Evolutionary conservation across 2,797 vertebrate genomes (phyloP).

Genomic region (Notolepis coatsorum): DNA sequence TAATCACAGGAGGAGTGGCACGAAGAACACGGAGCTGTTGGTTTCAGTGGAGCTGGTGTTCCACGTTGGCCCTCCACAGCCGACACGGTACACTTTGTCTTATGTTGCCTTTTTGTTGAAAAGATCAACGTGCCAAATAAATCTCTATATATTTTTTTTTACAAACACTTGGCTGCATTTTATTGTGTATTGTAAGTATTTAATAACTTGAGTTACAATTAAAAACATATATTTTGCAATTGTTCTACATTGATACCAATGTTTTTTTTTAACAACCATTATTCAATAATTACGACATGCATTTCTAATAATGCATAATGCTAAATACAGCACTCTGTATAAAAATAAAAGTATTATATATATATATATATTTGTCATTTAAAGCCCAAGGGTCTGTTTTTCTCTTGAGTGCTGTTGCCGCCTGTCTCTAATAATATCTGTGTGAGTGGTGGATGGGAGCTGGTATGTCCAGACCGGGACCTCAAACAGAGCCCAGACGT

Average conservation of each 20-base stretch:
- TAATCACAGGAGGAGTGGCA: conserved; percentile 67
- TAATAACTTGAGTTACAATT: neutral
- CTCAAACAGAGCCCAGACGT: conserved; percentile 71
- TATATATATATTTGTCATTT: conserved; percentile 23
- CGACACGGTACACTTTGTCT: neutral
- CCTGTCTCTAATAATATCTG: conserved; percentile 61
- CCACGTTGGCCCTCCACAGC: conserved; percentile 26
- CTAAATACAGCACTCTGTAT: conserved; percentile 19
- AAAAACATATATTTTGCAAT: neutral
- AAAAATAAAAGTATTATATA: neutral
- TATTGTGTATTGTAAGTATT: neutral
- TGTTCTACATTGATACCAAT: neutral
- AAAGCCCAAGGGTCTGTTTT: conserved; percentile 46
- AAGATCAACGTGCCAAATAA: too few relatives aligned
- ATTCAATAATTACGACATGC: conserved; percentile 6
- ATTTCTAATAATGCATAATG: neutral
- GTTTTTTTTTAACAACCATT: neutral
- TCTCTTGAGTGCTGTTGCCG: conserved; percentile 16
- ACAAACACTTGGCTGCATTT: too few relatives aligned
- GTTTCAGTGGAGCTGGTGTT: conserved; percentile 61
- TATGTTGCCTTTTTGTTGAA: conserved; percentile 4
- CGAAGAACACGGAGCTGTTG: conserved; percentile 53
- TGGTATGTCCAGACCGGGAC: conserved; percentile 60
- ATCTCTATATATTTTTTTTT: neutral
- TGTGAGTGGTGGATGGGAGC: conserved; percentile 54